These are phyloP conservation scores for Monopis laevigella DNA, from an alignment of 2,888 invertebrate genomes.

Conservation along the genomic window DNA sequence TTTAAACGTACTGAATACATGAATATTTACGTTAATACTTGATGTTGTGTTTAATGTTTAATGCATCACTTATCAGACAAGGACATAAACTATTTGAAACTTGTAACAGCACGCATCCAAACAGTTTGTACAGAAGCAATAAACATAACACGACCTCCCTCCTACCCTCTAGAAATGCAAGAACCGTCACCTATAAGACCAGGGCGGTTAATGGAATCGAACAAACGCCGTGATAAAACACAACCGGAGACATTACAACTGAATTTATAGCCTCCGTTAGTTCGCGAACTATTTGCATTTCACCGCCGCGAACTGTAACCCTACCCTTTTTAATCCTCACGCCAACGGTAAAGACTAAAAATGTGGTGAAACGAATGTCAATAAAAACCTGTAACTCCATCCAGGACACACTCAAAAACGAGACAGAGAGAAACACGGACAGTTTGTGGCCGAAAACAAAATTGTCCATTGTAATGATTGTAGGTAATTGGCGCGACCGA, in stretches of 20 bases:
- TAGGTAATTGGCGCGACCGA: conserved; percentile 47
- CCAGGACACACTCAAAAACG: conserved; percentile 18
- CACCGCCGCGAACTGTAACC: conserved; percentile 16
- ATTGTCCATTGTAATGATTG: conserved; percentile 62
- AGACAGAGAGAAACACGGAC: conserved; percentile 26
- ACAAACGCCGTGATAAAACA: conserved; percentile 25
- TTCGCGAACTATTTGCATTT: conserved; percentile 29
- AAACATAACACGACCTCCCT: not conserved
- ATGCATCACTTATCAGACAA: conserved; percentile 2
- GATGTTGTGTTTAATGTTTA: too few species aligned
- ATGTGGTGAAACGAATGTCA: conserved; percentile 40
- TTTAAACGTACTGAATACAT: too few species aligned
- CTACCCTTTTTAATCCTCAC: conserved; percentile 9
- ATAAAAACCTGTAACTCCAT: conserved; percentile 56
- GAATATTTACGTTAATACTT: too few species aligned
- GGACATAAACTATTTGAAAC: conserved; percentile 1
- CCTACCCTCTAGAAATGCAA: conserved; percentile 13
- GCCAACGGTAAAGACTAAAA: conserved; percentile 41
- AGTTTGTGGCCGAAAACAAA: conserved; percentile 45
- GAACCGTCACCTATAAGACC: conserved; percentile 14
- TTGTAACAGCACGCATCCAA: conserved; percentile 11
- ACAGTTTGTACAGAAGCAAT: conserved; percentile 4
- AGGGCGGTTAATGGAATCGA: conserved; percentile 19
- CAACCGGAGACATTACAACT: conserved; percentile 27
- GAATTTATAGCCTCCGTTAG: conserved; percentile 26